Conservation (phyloP, 92 coral and sea anemone species). For the Hydrozoanthus gracilis region DNA sequence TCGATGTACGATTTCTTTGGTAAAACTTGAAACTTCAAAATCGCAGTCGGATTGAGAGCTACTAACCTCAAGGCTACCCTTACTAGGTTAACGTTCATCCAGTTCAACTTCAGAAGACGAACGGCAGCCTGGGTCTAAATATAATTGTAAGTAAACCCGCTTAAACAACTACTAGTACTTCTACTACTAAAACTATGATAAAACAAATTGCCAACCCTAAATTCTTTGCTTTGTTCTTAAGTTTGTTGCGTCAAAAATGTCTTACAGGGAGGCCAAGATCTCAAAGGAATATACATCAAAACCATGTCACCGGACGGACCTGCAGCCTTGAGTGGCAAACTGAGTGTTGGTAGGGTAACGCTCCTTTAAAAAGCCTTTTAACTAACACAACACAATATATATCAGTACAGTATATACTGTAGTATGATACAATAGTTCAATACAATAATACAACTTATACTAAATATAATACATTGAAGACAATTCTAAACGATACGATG, state of each 20-base stretch:
- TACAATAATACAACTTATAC: neutral
- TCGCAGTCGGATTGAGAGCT: neutral
- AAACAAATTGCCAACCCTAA: neutral
- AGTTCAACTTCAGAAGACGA: conserved; percentile 87
- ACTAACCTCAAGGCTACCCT: neutral
- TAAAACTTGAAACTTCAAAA: too few species aligned
- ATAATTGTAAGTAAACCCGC: conserved; percentile 78
- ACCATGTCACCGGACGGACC: conserved; percentile 95
- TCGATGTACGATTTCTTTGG: too few species aligned
- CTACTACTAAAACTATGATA: neutral
- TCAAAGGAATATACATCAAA: conserved; percentile 92
- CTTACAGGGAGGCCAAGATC: conserved; percentile 88
- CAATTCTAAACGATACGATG: too few species aligned
- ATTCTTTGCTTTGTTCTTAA: neutral
- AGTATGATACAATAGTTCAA: neutral
- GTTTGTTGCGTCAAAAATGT: neutral
- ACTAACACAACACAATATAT: neutral
- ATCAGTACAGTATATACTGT: neutral
- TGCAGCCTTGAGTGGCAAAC: conserved; percentile 91
- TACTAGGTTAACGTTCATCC: conserved; percentile 89
- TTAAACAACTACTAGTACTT: neutral
- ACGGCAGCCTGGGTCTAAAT: conserved; percentile 94
- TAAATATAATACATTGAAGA: neutral
- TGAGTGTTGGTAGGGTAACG: conserved; percentile 77
- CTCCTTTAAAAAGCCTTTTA: neutral